Conservation (phyloP, 2,888 invertebrate species). For the Drosophila lutescens region DNA sequence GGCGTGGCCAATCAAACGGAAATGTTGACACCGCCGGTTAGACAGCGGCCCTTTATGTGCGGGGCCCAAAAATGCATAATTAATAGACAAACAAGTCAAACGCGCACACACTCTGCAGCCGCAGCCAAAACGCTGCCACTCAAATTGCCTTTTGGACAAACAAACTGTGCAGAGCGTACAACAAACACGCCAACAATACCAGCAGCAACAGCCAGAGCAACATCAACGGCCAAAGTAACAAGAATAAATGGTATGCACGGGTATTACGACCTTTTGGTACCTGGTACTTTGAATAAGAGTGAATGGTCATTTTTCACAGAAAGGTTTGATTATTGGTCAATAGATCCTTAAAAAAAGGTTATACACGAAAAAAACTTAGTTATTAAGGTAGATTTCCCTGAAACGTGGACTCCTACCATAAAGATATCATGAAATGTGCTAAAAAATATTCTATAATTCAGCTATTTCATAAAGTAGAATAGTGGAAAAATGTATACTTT, state of each 20-base stretch:
- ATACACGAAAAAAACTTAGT: no score
- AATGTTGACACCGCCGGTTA: conserved; percentile 33
- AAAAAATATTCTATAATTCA: no score
- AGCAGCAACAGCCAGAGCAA: conserved; percentile 20
- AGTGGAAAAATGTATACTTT: no score
- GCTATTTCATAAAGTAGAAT: no score
- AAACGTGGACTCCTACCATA: no score
- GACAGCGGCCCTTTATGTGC: conserved; percentile 24
- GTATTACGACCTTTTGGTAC: not conserved
- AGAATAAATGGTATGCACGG: no score
- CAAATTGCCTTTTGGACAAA: conserved; percentile 56
- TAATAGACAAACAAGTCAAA: conserved; percentile 57
- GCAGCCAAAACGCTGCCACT: conserved; percentile 25
- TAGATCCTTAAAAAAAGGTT: no score
- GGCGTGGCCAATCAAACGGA: conserved; percentile 50
- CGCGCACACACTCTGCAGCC: conserved; percentile 6
- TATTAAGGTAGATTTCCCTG: no score
- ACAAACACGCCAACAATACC: conserved; percentile 29
- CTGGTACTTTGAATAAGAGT: not conserved
- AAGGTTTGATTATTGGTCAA: no score
- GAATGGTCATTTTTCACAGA: no score
- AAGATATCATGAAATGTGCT: no score
- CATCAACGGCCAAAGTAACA: conserved; percentile 5
- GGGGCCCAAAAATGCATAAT: conserved; percentile 56
- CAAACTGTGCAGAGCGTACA: conserved; percentile 40